Evolutionary conservation across 2,113 vertebrate species (phyloP).

Genomic region (Hoplias malabaricus): DNA sequence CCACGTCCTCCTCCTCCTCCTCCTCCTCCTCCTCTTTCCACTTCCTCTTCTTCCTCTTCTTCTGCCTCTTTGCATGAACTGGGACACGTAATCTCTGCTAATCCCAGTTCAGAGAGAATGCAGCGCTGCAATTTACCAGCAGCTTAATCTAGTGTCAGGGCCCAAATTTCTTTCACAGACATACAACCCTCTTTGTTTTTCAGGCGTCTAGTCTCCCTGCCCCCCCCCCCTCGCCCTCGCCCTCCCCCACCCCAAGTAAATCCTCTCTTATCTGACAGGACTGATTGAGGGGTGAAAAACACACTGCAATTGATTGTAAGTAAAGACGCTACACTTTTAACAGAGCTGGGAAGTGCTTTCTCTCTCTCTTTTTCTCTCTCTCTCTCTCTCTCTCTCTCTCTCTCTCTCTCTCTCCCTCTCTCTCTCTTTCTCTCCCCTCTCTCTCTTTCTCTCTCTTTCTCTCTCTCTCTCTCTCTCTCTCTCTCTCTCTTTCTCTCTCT

Average conservation of each 20-base stretch:
- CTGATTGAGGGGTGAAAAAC: not conserved
- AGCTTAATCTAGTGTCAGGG: constrained; percentile 27
- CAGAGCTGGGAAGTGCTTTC: not conserved
- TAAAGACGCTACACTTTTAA: not conserved
- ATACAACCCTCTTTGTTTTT: constrained; percentile 21
- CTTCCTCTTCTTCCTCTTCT: not conserved
- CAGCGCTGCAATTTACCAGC: constrained; percentile 24
- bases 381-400: not conserved
- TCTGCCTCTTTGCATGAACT: constrained; percentile 19
- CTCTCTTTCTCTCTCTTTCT: not conserved
- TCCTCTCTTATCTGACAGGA: not conserved
- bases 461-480: too few relatives aligned
- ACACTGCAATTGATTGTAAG: not conserved
- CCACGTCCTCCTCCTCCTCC: constrained; percentile 5
- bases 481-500: too few relatives aligned
- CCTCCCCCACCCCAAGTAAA: constrained; percentile 3
- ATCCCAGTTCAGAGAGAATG: constrained; percentile 47
- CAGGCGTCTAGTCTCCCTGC: not conserved
- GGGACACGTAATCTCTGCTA: constrained; percentile 54
- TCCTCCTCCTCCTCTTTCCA: not conserved
- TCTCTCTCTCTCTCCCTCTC: not conserved
- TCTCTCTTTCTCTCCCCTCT: not conserved
- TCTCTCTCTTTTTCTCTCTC: not conserved
- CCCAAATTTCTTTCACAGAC: constrained; percentile 29
- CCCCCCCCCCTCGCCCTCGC: too few relatives aligned